Conservation (phyloP, 2,113 vertebrate genomes). For the Turnix velox region DNA sequence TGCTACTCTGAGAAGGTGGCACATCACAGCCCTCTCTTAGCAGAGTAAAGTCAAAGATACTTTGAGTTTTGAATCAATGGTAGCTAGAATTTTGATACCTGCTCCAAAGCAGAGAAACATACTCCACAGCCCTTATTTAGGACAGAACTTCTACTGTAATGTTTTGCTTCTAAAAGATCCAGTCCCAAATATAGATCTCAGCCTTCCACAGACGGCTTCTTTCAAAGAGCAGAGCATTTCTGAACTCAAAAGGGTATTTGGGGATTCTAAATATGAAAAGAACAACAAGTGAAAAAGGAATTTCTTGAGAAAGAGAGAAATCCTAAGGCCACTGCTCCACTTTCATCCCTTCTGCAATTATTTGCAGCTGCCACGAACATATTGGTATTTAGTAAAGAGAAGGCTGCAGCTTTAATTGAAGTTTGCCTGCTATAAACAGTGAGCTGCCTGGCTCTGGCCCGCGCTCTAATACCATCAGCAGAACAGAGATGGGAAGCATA, state of each 20-base stretch:
- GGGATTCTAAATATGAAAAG: neutral
- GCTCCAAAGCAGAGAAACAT: neutral
- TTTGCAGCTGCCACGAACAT: conserved; percentile 7
- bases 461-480: conserved; percentile 62
- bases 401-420: conserved; percentile 65
- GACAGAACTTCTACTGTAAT: neutral
- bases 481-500: conserved; percentile 68
- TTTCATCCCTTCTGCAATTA: neutral
- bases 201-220: neutral
- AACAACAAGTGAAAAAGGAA: neutral
- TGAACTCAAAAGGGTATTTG: neutral
- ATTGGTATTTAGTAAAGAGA: neutral
- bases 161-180: neutral
- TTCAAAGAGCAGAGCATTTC: neutral
- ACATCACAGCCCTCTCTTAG: neutral
- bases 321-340: neutral
- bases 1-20: neutral
- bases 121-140: neutral
- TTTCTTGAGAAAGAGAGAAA: neutral
- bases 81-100: neutral
- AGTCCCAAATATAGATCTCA: neutral
- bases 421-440: conserved; percentile 66
- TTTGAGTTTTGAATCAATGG: neutral
- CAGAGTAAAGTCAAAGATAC: neutral
- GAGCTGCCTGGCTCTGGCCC: conserved; percentile 67